phyloP scores from a whole-genome alignment of 1,140 invertebrate species.

The Drosophila orosa region DNA sequence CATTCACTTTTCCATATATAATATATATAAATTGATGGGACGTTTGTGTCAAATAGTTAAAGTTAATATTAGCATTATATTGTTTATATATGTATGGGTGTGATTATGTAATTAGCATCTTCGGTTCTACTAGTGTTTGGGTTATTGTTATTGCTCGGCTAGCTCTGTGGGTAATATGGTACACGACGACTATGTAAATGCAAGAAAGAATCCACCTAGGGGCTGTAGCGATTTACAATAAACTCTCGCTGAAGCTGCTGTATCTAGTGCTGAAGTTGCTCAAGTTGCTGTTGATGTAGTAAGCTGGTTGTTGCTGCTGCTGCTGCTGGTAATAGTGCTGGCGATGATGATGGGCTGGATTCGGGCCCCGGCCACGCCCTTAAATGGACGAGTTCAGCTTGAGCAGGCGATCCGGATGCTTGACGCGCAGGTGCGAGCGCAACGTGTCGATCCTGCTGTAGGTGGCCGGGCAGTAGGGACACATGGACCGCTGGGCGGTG shows the following conservation, averaged over 20 bases:
- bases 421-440: constrained; percentile 90
- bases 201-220: constrained; percentile 46
- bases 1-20: constrained; percentile 43
- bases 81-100: constrained; percentile 5
- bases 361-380: constrained; percentile 36
- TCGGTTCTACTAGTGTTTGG: constrained; percentile 73
- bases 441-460: constrained; percentile 94
- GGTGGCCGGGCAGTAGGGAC: constrained; percentile 92
- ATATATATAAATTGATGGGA: constrained; percentile 46
- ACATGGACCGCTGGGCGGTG: constrained; percentile 90
- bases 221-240: constrained; percentile 39
- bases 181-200: constrained; percentile 69
- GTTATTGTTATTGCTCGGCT: constrained; percentile 68
- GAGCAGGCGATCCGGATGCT: constrained; percentile 87
- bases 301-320: constrained; percentile 34
- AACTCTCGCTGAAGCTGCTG: constrained; percentile 37
- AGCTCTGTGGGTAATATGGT: constrained; percentile 53
- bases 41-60: constrained; percentile 42
- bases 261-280: constrained; percentile 30
- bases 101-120: constrained; percentile 65
- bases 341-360: constrained; percentile 22
- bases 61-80: constrained; percentile 42
- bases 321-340: constrained; percentile 32
- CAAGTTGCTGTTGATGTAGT: constrained; percentile 38
- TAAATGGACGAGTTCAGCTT: constrained; percentile 81